These are phyloP conservation scores for Dryoscopus gambensis DNA, from an alignment of 2,113 vertebrate genomes.

Conservation along the genomic window DNA sequence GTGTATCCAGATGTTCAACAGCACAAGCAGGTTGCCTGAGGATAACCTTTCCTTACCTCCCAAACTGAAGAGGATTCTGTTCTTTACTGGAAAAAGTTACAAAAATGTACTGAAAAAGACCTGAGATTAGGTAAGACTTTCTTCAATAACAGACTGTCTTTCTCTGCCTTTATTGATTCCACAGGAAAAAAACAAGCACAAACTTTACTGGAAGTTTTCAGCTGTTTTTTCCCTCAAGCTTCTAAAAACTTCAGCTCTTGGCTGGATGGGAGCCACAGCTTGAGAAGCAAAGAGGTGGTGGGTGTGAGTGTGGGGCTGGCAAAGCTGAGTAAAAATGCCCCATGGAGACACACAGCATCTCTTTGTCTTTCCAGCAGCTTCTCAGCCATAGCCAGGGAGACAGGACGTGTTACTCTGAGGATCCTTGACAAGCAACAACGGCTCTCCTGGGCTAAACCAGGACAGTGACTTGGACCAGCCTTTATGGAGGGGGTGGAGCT, in stretches of 20 bases:
- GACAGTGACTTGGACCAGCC: background rate
- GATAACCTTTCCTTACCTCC: background rate
- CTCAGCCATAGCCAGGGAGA: background rate
- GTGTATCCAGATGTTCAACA: background rate
- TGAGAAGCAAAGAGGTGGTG: background rate
- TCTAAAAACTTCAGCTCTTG: background rate
- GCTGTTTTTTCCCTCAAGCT: background rate
- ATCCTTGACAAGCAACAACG: background rate
- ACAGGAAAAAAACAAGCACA: background rate
- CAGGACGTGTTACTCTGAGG: background rate
- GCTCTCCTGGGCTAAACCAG: background rate
- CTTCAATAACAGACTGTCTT: background rate
- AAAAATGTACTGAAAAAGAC: background rate
- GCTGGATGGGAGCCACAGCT: background rate
- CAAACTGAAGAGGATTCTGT: background rate
- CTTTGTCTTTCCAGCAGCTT: background rate
- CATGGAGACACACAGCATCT: fast-evolving
- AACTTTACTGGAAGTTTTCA: background rate
- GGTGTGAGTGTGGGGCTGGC: background rate
- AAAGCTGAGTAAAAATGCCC: background rate
- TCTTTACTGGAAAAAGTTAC: background rate
- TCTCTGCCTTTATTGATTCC: background rate
- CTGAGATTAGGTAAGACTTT: background rate
- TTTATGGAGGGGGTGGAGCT: background rate
- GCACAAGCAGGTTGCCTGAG: background rate